Evolutionary conservation across 2,797 vertebrate genomes (phyloP).

Genomic region (Chanos chanos): DNA sequence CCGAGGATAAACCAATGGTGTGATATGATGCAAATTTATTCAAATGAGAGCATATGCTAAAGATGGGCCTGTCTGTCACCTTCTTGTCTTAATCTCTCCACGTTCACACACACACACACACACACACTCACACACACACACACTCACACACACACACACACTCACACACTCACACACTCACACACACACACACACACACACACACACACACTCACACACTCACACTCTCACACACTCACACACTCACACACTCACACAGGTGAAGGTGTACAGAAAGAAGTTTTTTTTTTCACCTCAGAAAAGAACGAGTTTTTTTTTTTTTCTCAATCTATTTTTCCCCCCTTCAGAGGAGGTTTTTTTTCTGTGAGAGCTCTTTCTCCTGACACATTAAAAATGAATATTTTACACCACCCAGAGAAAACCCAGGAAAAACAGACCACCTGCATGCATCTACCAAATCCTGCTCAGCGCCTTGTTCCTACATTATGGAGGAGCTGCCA

Average conservation of each 20-base stretch:
- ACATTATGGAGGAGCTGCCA: conserved; percentile 42
- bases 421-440: conserved; percentile 35
- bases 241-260: too few species aligned
- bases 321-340: conserved; percentile 9
- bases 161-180: too few species aligned
- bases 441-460: conserved; percentile 40
- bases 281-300: background rate
- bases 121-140: too few species aligned
- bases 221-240: too few species aligned
- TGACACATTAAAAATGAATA: conserved; percentile 44
- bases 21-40: conserved; percentile 36
- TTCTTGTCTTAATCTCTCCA: conserved; percentile 15
- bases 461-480: conserved; percentile 32
- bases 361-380: conserved; percentile 24
- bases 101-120: too few species aligned
- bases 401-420: conserved; percentile 15
- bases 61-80: conserved; percentile 5
- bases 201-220: too few species aligned
- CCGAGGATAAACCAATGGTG: conserved; percentile 14
- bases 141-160: too few species aligned
- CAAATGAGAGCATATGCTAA: conserved; percentile 29
- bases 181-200: too few species aligned
- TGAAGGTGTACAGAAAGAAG: conserved; percentile 12
- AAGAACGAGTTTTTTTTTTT: conserved; percentile 2
- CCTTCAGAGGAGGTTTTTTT: conserved; percentile 24